Base-by-base conservation (phyloP, 1,140 invertebrate species). In the Patella vulgata region DNA sequence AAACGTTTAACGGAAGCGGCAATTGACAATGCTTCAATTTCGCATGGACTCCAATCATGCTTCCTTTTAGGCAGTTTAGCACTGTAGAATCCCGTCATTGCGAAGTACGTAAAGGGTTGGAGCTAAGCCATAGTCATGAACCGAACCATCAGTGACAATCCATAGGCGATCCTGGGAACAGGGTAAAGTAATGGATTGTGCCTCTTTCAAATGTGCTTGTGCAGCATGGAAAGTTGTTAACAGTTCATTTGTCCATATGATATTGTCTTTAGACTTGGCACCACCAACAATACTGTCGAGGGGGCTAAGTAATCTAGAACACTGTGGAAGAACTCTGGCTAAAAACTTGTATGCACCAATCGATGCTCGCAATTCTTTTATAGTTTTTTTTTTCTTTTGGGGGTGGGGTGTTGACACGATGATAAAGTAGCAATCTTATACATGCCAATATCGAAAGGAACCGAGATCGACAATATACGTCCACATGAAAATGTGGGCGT, bases 111-210 rank as follows among this genome's bases (percentile, higher is more conserved):
- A 66, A 14, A 66, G 30, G 1, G 63, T 71, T 12, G 59, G 62
- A 17, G 56, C 65, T 28, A 68, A 52, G n/a, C 61, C 71, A 21
- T 25, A 46, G 36, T 52, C 61, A 6, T 28, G 44, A 8, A 71
- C 55, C 1, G 70, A 57, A 19, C 67, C 67, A 64, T 71, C 66
- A 3, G 71, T 73, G 0, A 75, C 63, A 40, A 73, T 73, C 63
- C 68, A 73, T 12, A 65, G 40, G 30, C 59, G 21, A 46, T 73
- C 66, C 19, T 27, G 19, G 17, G 43, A 12, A 28, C 47, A 11
- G 14, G 73, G 68, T 11, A 75, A 33, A 1, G 39, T 12, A 28
- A 71, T 69, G 9, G 59, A 25, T 39, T 65, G 59, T 31, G 48
- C 25, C 0, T 46, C 28, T 2, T 2, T 9, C 4, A 73, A 19